Evolutionary conservation across 2,888 invertebrate genomes (phyloP), one percentile per base, ranked within the genome.

Genomic region (Drosophila picticornis): DNA sequence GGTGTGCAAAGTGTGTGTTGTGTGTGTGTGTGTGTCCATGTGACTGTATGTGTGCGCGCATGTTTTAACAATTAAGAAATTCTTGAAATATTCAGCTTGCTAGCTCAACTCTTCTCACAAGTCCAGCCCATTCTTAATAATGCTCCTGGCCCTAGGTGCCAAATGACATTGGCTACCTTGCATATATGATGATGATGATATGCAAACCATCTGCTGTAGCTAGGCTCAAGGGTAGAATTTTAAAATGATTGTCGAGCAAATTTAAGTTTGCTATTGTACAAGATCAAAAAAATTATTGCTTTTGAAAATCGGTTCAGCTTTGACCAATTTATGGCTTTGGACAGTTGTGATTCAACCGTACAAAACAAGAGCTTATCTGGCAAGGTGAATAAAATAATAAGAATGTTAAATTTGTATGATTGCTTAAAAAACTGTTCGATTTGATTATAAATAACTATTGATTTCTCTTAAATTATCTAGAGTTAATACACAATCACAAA

Each of bases 61-160:
- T 71, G 72, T 80, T 71, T 75, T 68, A 77, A 79, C 90, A 87
- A 87, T 87, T 87, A 87, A 84, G 78, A 83, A 87, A 89, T 87
- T 89, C 78, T 53, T 87, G 52, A 81, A 84, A 83, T 77, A 81
- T 83, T 77, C 70, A 78, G 66, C 68, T 72, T 72, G 72, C 69
- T 76, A 70, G 36, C 58, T 75, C 59, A 70, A 62, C 67, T 64
- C 57, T 65, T 61, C 59, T 29, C 27, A n/a, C 55, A 66, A 55
- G 62, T 66, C 56, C 46, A 56, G 50, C 52, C 43, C 34, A 36
- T 29, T 40, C 55, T 57, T 61, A 50, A 68, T 66, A 52, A 25
- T 55, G 67, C 62, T 72, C 69, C 76, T 81, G 81, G 75, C 75
- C 71, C 57, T 60, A 68, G 50, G 60, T 58, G 32, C 50, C 27